A percentile compares a stretch with the other conserved stretches of the same genome.
Conservation (phyloP, 1,140 invertebrate genomes). For the Eciton burchellii region DNA sequence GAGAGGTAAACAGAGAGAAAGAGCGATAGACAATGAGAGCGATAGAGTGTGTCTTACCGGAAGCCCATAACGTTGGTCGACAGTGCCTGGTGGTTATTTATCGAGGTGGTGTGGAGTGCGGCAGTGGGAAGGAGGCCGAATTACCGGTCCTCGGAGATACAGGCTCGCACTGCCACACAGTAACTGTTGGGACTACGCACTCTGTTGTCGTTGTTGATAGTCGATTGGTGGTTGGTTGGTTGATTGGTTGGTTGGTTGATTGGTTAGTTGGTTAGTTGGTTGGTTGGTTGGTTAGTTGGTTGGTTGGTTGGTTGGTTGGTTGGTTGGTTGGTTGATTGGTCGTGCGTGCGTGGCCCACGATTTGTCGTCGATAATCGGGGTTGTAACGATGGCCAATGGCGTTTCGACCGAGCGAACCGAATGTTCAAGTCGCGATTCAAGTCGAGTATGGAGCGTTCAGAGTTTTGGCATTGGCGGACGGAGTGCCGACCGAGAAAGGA, state of each 20-base stretch:
- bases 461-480: slow-evolving; percentile 66
- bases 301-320: slow-evolving; percentile 64
- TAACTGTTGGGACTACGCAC: slow-evolving; percentile 85
- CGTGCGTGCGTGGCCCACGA: slow-evolving; percentile 67
- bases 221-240: slow-evolving; percentile 68
- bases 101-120: slow-evolving; percentile 85
- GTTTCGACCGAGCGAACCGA: slow-evolving; percentile 84
- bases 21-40: slow-evolving; percentile 67
- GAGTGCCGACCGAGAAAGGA: slow-evolving; percentile 75
- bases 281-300: slow-evolving; percentile 64
- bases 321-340: slow-evolving; percentile 69
- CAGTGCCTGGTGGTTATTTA: slow-evolving; percentile 84
- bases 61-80: slow-evolving; percentile 82
- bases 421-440: slow-evolving; percentile 69
- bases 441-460: slow-evolving; percentile 52
- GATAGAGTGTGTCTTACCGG: slow-evolving; percentile 83
- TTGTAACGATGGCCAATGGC: slow-evolving; percentile 71
- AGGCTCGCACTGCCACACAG: slow-evolving; percentile 86
- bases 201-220: slow-evolving; percentile 81
- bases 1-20: slow-evolving; percentile 68
- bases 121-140: slow-evolving; percentile 85
- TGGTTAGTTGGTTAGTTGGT: slow-evolving; percentile 61
- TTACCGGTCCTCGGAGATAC: slow-evolving; percentile 86
- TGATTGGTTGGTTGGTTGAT: slow-evolving; percentile 63
- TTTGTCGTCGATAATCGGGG: slow-evolving; percentile 71